A percentile compares a stretch with the other conserved stretches of the same genome.
Evolutionary conservation across 1,140 invertebrate genomes (phyloP).

Genomic region (Pseudomyrmex flavicornis): DNA sequence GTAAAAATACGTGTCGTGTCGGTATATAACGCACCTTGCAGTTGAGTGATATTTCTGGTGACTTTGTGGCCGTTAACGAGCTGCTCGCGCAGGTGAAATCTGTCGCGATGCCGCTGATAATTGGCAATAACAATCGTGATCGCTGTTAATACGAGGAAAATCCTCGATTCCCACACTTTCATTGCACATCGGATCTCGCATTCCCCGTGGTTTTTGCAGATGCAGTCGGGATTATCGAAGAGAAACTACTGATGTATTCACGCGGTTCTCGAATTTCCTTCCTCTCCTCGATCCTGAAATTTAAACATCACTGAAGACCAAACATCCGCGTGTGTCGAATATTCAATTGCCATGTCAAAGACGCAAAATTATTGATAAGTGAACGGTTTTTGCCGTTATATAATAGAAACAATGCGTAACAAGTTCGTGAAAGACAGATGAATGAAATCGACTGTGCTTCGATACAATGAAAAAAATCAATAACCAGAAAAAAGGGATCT

Average conservation of each 20-base stretch:
- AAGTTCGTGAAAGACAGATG: background rate
- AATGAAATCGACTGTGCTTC: background rate
- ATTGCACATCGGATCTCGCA: slow-evolving; percentile 81
- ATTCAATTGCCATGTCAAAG: background rate
- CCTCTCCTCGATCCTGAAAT: slow-evolving; percentile 49
- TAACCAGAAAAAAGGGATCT: background rate
- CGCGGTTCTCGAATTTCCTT: background rate
- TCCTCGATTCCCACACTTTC: slow-evolving; percentile 79
- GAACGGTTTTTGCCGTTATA: too few species aligned
- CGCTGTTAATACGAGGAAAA: slow-evolving; percentile 79
- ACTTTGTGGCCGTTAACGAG: slow-evolving; percentile 68
- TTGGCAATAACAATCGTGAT: slow-evolving; percentile 80
- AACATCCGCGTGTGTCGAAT: background rate
- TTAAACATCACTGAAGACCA: slow-evolving; percentile 58
- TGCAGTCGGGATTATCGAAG: slow-evolving; percentile 44
- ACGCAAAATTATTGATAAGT: background rate
- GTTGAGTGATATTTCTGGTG: slow-evolving; percentile 73
- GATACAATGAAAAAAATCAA: background rate
- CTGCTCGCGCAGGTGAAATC: slow-evolving; percentile 70
- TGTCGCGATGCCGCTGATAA: slow-evolving; percentile 78
- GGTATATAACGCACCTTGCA: slow-evolving; percentile 76
- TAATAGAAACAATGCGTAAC: too few species aligned
- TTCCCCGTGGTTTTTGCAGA: slow-evolving; percentile 75
- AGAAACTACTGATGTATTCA: slow-evolving; percentile 11
- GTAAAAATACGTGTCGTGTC: background rate